Percentiles rank a stretch among this genome's conserved stretches.
phyloP scores from a whole-genome alignment of 1,140 invertebrate genomes.

The Trichomalopsis sarcophagae region DNA sequence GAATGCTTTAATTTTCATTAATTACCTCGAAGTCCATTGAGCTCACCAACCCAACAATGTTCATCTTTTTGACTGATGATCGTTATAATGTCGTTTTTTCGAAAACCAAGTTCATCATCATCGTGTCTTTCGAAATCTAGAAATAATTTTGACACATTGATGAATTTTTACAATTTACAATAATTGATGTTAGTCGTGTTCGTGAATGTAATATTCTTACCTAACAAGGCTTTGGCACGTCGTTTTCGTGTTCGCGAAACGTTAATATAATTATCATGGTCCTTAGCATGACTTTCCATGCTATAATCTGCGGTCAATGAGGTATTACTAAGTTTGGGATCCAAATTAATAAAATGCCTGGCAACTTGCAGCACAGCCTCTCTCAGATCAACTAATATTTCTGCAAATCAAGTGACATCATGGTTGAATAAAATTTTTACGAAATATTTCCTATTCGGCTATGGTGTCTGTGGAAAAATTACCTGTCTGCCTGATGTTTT shows the following conservation, averaged over 20 bases:
- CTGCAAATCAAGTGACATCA: slow-evolving; percentile 70
- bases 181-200: not conserved
- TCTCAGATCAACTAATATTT: slow-evolving; percentile 95
- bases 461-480: slow-evolving; percentile 29
- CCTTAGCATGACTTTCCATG: slow-evolving; percentile 95
- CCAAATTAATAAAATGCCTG: slow-evolving; percentile 89
- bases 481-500: slow-evolving; percentile 97
- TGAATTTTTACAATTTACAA: not conserved
- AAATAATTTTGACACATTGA: slow-evolving; percentile 56
- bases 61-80: slow-evolving; percentile 99
- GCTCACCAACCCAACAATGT: slow-evolving; percentile 99
- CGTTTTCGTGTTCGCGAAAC: slow-evolving; percentile 90
- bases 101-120: slow-evolving; percentile 98
- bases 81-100: slow-evolving; percentile 98
- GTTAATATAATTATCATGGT: slow-evolving; percentile 95
- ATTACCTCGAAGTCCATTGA: slow-evolving; percentile 94
- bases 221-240: slow-evolving; percentile 94
- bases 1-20: slow-evolving; percentile 56
- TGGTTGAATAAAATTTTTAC: slow-evolving; percentile 6
- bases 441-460: not conserved
- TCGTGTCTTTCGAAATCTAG: slow-evolving; percentile 98
- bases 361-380: slow-evolving; percentile 95
- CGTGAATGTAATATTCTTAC: slow-evolving; percentile 65
- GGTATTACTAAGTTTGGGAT: slow-evolving; percentile 85
- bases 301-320: slow-evolving; percentile 93